A percentile compares a stretch with the other conserved stretches of the same genome.
Evolutionary conservation across 2,113 vertebrate species (phyloP).

Genomic region (Mastomys natalensis): DNA sequence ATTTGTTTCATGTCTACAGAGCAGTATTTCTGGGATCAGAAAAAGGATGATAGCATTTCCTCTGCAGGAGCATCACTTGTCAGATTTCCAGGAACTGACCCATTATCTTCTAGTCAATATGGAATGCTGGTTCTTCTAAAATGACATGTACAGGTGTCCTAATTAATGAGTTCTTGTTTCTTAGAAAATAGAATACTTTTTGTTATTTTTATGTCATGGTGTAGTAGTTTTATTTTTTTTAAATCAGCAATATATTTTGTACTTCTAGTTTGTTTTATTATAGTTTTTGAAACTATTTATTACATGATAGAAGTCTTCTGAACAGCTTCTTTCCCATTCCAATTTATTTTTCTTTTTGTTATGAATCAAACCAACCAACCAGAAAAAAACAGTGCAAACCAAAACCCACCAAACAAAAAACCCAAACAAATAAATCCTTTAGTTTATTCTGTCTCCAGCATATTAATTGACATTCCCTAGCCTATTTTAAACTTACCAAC

Average conservation of each 20-base stretch:
- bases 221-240: constrained; percentile 10
- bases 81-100: not conserved
- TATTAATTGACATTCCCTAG: not conserved
- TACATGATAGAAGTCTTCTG: constrained; percentile 22
- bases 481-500: constrained; percentile 18
- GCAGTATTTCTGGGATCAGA: not conserved
- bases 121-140: not conserved
- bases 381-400: not conserved
- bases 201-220: constrained; percentile 35
- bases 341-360: constrained; percentile 38
- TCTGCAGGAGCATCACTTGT: not conserved
- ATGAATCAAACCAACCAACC: not conserved
- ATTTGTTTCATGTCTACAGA: not conserved
- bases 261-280: constrained; percentile 49
- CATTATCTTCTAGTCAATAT: not conserved
- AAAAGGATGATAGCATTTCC: not conserved
- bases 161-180: constrained; percentile 21
- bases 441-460: not conserved
- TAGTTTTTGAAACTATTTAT: constrained; percentile 54
- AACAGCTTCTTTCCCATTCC: constrained; percentile 45
- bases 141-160: not conserved
- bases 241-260: not conserved
- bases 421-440: not conserved
- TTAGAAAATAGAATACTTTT: constrained; percentile 26
- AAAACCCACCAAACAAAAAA: not conserved